phyloP scores from a whole-genome alignment of 1,140 invertebrate species.

The Cardiocondyla obscurior region DNA sequence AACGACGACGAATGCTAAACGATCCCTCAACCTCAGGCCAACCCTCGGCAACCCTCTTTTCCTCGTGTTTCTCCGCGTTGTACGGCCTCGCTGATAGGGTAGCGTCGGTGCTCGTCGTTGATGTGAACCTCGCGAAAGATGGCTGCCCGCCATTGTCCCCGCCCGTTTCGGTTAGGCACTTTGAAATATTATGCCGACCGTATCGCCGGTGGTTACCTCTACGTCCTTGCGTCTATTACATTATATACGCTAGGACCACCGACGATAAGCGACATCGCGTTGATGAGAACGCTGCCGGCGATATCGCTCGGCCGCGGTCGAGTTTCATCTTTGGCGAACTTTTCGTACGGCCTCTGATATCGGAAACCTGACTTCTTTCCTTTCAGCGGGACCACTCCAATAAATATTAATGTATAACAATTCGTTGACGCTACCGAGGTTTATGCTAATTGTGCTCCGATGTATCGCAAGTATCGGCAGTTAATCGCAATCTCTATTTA shows the following conservation, averaged over 20 bases:
- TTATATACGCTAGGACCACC: conserved; percentile 33
- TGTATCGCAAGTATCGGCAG: not conserved
- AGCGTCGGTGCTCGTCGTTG: conserved; percentile 60
- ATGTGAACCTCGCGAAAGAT: conserved; percentile 76
- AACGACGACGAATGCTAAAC: conserved; percentile 76
- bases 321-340: conserved; percentile 73
- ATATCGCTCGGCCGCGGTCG: not conserved
- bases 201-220: conserved; percentile 71
- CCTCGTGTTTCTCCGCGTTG: conserved; percentile 70
- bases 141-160: conserved; percentile 74
- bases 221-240: conserved; percentile 21
- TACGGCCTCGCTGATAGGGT: conserved; percentile 74
- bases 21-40: conserved; percentile 74
- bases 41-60: conserved; percentile 74
- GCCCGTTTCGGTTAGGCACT: conserved; percentile 72
- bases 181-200: conserved; percentile 79
- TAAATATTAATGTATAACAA: not conserved
- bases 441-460: not conserved
- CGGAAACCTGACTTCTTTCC: not conserved
- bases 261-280: conserved; percentile 41
- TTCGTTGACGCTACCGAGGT: not conserved
- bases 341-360: conserved; percentile 64
- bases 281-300: not conserved
- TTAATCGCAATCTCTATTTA: not conserved
- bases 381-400: not conserved